Base-by-base conservation (phyloP, 2,113 vertebrate genomes). In the Pachyramphus minor region DNA sequence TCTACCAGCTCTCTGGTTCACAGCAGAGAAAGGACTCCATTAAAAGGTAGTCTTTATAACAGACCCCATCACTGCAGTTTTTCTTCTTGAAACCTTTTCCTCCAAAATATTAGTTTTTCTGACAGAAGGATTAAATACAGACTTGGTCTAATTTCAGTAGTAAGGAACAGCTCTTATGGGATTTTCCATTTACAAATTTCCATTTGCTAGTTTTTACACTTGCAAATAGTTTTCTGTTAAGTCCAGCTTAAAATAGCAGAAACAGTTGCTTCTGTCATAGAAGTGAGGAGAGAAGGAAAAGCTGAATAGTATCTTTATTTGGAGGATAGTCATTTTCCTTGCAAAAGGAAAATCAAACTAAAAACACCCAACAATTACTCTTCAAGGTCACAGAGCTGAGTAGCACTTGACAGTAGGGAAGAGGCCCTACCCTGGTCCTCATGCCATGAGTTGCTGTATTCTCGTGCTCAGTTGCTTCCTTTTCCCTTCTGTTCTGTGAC, bases 101-200 rank as follows among this genome's bases (percentile, higher is more conserved):
- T 25, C 8, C 6, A 75, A 45, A 55, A 0, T 41, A 8, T 45
- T 58, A 13, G 4, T 75, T 94, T 84, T 31, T 84, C 45, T 80
- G 60, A 47, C 21, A 79, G 68, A 73, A 73, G 21, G 8, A 66
- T 35, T 50, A 77, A 91, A 59, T 59, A 90, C 5, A 74, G 68
- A 35, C 15, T 67, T 78, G 23, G 18, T 92, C 49, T 6, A 68
- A 15, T 45, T 95, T 69, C 41, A 68, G n/a, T 50, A 64, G 28
- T 35, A 84, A 58, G 41, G 50, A 69, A 64, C 3, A 50, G 7
- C 12, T 91, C 63, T 50, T 45, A 27, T 39, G 81, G 58, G 31
- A 85, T 90, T 92, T 95, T 89, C 84, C 64, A 35, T 66, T 91
- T 56, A 44, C 37, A 75, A 84, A 47, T 52, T 27, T 52, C 50